Evolutionary conservation across 2,113 vertebrate genomes (phyloP).

Genomic region (Eulemur rufifrons): DNA sequence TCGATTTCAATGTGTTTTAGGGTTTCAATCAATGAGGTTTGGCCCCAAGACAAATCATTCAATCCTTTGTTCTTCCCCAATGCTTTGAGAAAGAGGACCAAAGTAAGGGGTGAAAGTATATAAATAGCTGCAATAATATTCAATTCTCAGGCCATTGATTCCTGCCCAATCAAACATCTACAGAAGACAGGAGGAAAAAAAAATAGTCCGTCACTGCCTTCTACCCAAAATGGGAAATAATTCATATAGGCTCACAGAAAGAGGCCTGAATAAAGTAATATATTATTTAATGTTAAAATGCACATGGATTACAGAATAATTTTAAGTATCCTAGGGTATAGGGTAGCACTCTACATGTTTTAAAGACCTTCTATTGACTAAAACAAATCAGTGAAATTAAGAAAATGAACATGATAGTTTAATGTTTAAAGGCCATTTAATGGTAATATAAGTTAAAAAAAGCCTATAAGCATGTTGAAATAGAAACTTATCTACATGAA

Average conservation of each 20-base stretch:
- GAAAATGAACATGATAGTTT: neutral
- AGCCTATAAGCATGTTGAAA: neutral
- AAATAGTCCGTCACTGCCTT: neutral
- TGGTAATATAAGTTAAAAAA: neutral
- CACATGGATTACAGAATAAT: neutral
- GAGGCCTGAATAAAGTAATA: neutral
- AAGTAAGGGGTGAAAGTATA: neutral
- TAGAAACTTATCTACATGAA: neutral
- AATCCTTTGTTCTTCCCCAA: conserved; percentile 42
- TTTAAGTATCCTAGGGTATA: neutral
- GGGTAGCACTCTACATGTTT: neutral
- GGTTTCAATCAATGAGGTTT: conserved; percentile 47
- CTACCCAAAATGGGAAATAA: neutral
- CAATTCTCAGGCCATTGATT: neutral
- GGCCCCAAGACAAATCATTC: conserved; percentile 43
- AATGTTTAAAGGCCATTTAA: neutral
- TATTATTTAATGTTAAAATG: neutral
- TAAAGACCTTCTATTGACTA: neutral
- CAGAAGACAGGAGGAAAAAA: neutral
- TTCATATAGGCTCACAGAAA: neutral
- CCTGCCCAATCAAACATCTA: neutral
- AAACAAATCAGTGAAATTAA: neutral
- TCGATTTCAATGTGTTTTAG: conserved; percentile 23
- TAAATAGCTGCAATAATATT: neutral
- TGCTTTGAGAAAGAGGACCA: conserved; percentile 5